Evolutionary conservation across 1,140 invertebrate genomes (phyloP).

Genomic region (Drosophila athabasca): DNA sequence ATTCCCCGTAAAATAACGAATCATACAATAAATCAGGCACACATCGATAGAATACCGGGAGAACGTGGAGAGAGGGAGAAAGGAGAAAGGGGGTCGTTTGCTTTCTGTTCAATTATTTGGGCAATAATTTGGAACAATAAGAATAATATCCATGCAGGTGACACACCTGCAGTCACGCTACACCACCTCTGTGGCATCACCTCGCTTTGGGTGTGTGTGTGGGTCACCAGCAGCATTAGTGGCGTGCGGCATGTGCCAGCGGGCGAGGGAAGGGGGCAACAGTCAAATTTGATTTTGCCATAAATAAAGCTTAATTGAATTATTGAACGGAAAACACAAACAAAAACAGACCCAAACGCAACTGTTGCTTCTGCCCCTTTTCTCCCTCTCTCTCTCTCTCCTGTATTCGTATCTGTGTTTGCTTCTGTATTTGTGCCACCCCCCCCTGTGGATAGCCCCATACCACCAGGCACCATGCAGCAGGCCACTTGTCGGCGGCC

Average conservation of each 20-base stretch:
- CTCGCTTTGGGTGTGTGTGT: background rate
- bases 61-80: too few relatives aligned
- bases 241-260: slow-evolving; percentile 4
- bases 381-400: background rate
- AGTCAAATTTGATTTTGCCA: slow-evolving; percentile 67
- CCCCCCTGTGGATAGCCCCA: too few relatives aligned
- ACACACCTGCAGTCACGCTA: background rate
- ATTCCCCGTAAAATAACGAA: slow-evolving; percentile 3
- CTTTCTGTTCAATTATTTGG: slow-evolving; percentile 33
- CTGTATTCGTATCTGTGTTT: too few relatives aligned
- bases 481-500: slow-evolving; percentile 30
- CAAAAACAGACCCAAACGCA: slow-evolving; percentile 21
- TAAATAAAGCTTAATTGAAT: slow-evolving; percentile 77
- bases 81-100: slow-evolving; percentile 11
- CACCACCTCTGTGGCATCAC: background rate
- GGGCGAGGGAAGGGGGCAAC: slow-evolving; percentile 10
- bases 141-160: slow-evolving; percentile 16
- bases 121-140: slow-evolving; percentile 44
- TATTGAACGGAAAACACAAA: slow-evolving; percentile 50
- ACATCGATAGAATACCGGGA: too few relatives aligned
- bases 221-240: slow-evolving; percentile 44
- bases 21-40: slow-evolving; percentile 20
- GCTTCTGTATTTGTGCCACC: too few relatives aligned
- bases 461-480: background rate
- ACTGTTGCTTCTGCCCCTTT: slow-evolving; percentile 56